Evolutionary conservation across 2,113 vertebrate species (phyloP).

Genomic region (Brevimyrus niger): DNA sequence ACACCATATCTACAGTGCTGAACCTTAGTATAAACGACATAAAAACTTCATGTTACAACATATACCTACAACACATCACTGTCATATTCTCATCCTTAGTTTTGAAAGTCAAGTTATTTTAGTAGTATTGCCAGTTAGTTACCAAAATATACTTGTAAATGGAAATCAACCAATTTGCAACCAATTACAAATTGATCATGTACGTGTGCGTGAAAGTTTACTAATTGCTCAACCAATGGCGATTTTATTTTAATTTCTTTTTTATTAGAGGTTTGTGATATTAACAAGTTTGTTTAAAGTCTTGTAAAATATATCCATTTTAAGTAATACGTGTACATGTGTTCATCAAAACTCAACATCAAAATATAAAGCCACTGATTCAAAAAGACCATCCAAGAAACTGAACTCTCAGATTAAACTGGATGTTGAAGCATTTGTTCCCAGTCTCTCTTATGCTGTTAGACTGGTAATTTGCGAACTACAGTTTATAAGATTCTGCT

Average conservation of each 20-base stretch:
- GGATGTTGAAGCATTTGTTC: neutral
- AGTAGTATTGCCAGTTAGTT: neutral
- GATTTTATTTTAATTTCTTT: neutral
- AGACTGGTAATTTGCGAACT: neutral
- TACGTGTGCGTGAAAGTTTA: neutral
- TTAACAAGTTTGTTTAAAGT: neutral
- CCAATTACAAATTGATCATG: neutral
- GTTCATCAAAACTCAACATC: neutral
- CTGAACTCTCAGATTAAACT: neutral
- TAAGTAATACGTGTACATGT: neutral
- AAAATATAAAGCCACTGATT: neutral
- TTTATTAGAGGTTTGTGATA: too few species aligned
- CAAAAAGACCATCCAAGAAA: neutral
- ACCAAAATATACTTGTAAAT: neutral
- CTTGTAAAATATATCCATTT: neutral
- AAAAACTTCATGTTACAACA: neutral
- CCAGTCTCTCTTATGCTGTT: neutral
- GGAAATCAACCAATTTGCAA: neutral
- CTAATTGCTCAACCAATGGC: neutral
- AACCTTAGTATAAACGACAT: neutral
- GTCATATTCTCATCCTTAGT: neutral
- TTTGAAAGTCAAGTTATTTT: neutral
- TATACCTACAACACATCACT: neutral
- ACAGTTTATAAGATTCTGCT: neutral
- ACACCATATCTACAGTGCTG: neutral